Percentiles rank a stretch among this genome's conserved stretches.
Conservation (phyloP, 2,888 invertebrate species). For the Laspeyria flexula region DNA sequence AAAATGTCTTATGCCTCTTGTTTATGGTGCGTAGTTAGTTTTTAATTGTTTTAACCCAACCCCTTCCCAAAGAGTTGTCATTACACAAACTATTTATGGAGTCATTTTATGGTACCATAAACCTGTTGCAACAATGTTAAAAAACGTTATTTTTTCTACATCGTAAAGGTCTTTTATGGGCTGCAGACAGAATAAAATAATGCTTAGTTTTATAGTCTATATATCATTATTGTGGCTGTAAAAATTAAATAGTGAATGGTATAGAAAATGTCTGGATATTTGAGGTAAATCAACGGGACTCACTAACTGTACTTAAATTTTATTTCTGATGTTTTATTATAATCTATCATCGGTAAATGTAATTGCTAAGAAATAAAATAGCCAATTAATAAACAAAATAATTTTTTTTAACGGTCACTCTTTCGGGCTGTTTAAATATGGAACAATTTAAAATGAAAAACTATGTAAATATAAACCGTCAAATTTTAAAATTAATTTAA, state of each 20-base stretch:
- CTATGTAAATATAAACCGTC: no score
- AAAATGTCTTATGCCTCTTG: background rate
- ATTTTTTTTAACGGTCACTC: no score
- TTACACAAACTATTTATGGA: slow-evolving; percentile 34
- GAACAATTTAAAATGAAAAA: no score
- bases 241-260: slow-evolving; percentile 1
- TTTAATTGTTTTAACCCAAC: slow-evolving; percentile 38
- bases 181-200: slow-evolving; percentile 38
- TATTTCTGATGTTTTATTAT: background rate
- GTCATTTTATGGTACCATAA: slow-evolving; percentile 47
- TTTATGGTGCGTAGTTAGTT: slow-evolving; percentile 17
- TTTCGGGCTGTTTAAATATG: no score
- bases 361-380: no score
- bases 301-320: background rate
- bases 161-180: slow-evolving; percentile 37
- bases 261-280: background rate
- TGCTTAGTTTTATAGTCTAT: slow-evolving; percentile 34
- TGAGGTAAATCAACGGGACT: background rate
- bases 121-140: slow-evolving; percentile 35
- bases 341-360: background rate
- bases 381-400: no score
- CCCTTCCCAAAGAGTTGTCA: slow-evolving; percentile 50
- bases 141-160: slow-evolving; percentile 27
- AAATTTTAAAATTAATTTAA: no score
- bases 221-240: slow-evolving; percentile 3